Evolutionary conservation across 2,888 invertebrate species (phyloP), one percentile per base, ranked within the genome.

Genomic region (Xylocampa areola): DNA sequence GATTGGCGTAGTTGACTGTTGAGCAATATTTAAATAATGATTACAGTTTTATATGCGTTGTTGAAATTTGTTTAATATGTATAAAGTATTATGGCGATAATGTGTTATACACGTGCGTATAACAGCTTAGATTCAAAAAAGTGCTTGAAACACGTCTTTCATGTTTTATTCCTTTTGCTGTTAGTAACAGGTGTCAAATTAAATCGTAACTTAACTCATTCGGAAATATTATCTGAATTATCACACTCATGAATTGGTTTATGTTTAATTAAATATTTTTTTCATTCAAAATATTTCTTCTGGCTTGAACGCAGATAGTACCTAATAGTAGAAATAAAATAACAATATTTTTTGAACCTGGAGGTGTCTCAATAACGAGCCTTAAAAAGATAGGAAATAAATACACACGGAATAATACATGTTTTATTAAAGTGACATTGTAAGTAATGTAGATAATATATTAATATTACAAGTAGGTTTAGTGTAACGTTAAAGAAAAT

Each of bases 401-500:
- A 25, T 25, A 21, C 21, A 7, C 21, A 21, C n/a, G n/a, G n/a
- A n/a, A 21, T 25, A 2, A 2, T 8, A 25, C 2, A 4, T 25
- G 10, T 25, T 5, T 25, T 25, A 5, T 25, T 7, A 25, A 25
- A 25, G 7, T 25, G 10, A 25, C 10, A 2, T 10, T 25, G 25
- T 25, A 25, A 21, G 5, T 25, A 0, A 5, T 14, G 29, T 30
- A 1, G 6, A 36, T 51, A n/a, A 52, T 62, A 40, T 45, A 53
- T 13, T 39, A 49, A 32, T 43, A 40, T 51, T 40, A 8, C 47
- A 8, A 50, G 29, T 58, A 47, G n/a, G n/a, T n/a, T n/a, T 52
- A 60, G 32, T 44, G 67, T 64, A 61, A 71, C 65, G 59, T 54
- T 71, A 43, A 61, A 53, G 75, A 65, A 73, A 74, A 53, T 73